phyloP scores from a whole-genome alignment of 2,113 vertebrate genomes.

The Notechis scutatus region DNA sequence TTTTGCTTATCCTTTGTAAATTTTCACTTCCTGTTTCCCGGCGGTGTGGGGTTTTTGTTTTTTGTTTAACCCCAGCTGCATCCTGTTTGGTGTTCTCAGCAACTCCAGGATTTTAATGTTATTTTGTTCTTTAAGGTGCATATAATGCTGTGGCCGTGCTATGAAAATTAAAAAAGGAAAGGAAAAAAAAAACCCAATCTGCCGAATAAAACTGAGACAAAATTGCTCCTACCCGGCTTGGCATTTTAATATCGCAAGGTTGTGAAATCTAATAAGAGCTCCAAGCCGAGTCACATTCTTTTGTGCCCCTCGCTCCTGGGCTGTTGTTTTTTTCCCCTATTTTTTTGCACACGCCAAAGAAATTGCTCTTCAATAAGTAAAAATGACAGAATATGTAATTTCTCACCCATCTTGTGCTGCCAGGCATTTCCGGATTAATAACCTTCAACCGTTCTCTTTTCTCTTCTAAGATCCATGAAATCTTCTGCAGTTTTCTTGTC shows the following conservation, averaged over 20 bases:
- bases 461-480: slow-evolving; percentile 26
- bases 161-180: slow-evolving; percentile 19
- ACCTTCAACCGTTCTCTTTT: slow-evolving; percentile 58
- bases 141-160: slow-evolving; percentile 44
- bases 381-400: slow-evolving; percentile 82
- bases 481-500: slow-evolving; percentile 52
- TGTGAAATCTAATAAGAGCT: slow-evolving; percentile 79
- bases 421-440: slow-evolving; percentile 73
- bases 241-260: slow-evolving; percentile 78
- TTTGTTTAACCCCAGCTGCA: background rate
- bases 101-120: background rate
- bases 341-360: slow-evolving; percentile 55
- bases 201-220: slow-evolving; percentile 58
- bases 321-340: too few species aligned
- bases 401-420: slow-evolving; percentile 67
- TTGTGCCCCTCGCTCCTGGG: background rate
- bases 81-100: background rate
- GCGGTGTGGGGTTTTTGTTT: too few species aligned
- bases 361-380: slow-evolving; percentile 77
- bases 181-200: background rate
- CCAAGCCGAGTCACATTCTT: slow-evolving; percentile 63
- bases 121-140: background rate
- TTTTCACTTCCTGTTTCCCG: too few species aligned
- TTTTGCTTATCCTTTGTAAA: too few species aligned
- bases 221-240: slow-evolving; percentile 58